Conservation (phyloP, 35 echinoderm and acorn worm genomes). For the Chiridota heheva region DNA sequence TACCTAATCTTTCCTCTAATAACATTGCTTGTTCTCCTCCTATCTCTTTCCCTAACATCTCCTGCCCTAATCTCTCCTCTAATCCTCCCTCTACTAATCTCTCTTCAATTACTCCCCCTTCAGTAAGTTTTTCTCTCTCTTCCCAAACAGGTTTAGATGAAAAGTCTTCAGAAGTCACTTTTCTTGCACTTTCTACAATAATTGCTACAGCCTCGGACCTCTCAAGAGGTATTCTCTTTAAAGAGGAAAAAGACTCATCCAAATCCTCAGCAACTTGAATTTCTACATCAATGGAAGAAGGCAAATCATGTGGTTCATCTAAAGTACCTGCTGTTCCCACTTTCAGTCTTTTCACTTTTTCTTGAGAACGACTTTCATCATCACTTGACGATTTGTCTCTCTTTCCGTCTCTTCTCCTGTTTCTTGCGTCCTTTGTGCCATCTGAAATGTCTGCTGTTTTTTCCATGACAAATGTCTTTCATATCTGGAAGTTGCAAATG, state of each 20-base stretch:
- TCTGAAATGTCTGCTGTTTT: constrained; percentile 17
- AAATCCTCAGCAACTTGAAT: too few species aligned
- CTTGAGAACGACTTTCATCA: neutral
- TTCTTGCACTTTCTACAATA: neutral
- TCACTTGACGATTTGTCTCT: neutral
- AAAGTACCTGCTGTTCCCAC: neutral
- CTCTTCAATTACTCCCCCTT: neutral
- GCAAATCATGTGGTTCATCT: neutral
- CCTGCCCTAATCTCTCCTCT: neutral
- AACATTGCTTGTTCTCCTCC: neutral
- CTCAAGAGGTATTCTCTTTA: too few species aligned
- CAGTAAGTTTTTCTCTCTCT: neutral
- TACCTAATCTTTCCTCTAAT: neutral
- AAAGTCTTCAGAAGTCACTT: neutral
- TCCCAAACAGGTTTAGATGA: neutral
- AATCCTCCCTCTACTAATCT: neutral
- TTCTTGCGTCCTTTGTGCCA: neutral
- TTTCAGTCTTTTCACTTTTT: neutral
- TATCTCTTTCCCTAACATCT: neutral
- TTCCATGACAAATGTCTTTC: constrained; percentile 79
- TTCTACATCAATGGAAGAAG: too few species aligned
- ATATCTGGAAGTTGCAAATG: constrained; percentile 54
- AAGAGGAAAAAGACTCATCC: too few species aligned
- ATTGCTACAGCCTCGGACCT: neutral
- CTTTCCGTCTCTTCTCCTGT: neutral